These are phyloP conservation scores for Tyto alba DNA, from an alignment of 2,113 vertebrate genomes.

Conservation along the genomic window DNA sequence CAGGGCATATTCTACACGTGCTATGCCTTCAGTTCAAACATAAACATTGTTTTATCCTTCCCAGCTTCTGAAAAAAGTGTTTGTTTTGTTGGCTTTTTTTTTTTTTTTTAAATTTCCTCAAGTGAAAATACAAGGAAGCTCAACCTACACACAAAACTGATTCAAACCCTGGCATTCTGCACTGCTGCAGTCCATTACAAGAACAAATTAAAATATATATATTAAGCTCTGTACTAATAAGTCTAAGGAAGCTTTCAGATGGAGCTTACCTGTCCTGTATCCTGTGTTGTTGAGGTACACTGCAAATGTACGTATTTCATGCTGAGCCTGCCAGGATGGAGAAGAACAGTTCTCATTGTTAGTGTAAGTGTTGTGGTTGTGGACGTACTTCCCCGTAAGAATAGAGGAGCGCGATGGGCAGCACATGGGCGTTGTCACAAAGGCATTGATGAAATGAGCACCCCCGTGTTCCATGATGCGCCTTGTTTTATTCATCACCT, in stretches of 20 bases:
- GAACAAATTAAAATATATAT: background rate
- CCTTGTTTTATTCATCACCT: slow-evolving; percentile 96
- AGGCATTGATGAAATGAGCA: slow-evolving; percentile 93
- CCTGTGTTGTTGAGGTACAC: slow-evolving; percentile 94
- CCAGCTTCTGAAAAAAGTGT: background rate
- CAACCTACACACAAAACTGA: background rate
- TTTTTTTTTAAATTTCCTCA: background rate
- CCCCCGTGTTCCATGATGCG: slow-evolving; percentile 93
- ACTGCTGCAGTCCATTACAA: background rate
- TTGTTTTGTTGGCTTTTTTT: background rate
- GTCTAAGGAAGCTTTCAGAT: background rate
- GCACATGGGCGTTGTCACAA: slow-evolving; percentile 97
- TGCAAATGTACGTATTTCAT: slow-evolving; percentile 90
- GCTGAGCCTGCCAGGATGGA: slow-evolving; percentile 93
- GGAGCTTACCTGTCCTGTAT: slow-evolving; percentile 88
- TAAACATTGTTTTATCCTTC: background rate
- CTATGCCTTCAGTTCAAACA: background rate
- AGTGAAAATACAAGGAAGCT: background rate
- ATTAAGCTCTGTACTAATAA: background rate
- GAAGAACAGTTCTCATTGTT: slow-evolving; percentile 99
- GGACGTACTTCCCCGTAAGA: slow-evolving; percentile 94
- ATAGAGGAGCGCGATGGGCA: slow-evolving; percentile 96
- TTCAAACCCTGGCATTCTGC: background rate
- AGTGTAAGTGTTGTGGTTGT: slow-evolving; percentile 98
- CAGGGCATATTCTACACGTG: background rate